Evolutionary conservation across 1,140 invertebrate species (phyloP).

Genomic region (Tribolium madens): DNA sequence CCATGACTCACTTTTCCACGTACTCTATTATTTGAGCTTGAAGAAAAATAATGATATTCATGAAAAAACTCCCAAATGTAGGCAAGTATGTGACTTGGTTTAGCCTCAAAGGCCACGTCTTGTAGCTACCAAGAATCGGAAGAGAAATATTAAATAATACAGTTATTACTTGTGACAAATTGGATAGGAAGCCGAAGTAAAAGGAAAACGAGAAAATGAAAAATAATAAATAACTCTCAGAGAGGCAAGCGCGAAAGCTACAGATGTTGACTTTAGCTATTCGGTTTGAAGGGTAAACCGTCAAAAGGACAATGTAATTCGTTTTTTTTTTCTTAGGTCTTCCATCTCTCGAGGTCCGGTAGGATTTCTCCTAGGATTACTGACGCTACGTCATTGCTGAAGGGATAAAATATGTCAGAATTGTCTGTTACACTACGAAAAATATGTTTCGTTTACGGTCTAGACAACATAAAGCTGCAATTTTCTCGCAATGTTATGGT

Average conservation of each 20-base stretch:
- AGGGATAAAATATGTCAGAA: conserved; percentile 35
- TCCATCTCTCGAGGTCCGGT: conserved; percentile 28
- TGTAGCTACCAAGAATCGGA: conserved; percentile 2
- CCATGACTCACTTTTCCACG: neutral
- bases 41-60: conserved; percentile 19
- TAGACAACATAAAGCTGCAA: conserved; percentile 2
- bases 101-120: conserved; percentile 11
- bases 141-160: conserved; percentile 41
- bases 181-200: conserved; percentile 34
- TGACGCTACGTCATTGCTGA: conserved; percentile 24
- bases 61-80: conserved; percentile 25
- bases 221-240: conserved; percentile 45
- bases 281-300: conserved; percentile 32
- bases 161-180: conserved; percentile 44
- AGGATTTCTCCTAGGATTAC: conserved; percentile 43
- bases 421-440: conserved; percentile 13
- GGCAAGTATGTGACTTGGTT: conserved; percentile 27
- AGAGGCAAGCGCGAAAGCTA: conserved; percentile 27
- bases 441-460: conserved; percentile 14
- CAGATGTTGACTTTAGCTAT: conserved; percentile 40
- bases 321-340: conserved; percentile 40
- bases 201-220: conserved; percentile 39
- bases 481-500: conserved; percentile 19
- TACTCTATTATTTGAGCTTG: neutral
- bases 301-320: conserved; percentile 50